Evolutionary conservation across 2,797 vertebrate species (phyloP), one percentile per base, ranked within the genome.

Genomic region (Botia almorhae): DNA sequence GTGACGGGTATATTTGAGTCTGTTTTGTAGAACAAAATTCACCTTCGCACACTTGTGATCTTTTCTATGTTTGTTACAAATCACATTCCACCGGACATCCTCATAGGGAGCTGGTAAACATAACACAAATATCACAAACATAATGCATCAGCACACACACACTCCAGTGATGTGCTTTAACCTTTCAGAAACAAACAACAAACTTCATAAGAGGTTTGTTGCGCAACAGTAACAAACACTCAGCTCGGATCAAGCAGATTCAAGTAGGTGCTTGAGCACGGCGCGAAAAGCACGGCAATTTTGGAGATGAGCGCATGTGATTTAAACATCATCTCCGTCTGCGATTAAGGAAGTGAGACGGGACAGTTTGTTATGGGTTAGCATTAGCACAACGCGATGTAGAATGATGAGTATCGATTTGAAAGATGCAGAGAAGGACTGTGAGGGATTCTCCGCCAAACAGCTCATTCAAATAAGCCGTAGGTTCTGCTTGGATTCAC

Each of bases 211-310:
- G 77, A 2, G 1, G 19, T 80, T 74, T 80, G 71, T 80, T 63
- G 64, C 19, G n/a, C 53, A 50, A 26, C 53, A 71, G 39, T 55
- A 48, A 55, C 13, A 82, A 76, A 70, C 76, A 79, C 74, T 82
- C 58, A 8, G 23, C 48, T 72, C 39, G 7, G 58, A 82, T 55
- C 68, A 76, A 71, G 74, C 68, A 13, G 58, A 71, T 63, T 70
- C 21, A 72, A 82, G 74, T 76, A 82, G 60, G 50, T 60, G 61
- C 67, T 81, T 56, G 48, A 64, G 67, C 48, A 21, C 33, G 3
- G 1, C 17, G 29, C 16, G 60, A 46, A 51, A 43, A 67, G 19
- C n/a, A 21, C 51, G 68, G 43, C 26, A 26, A 51, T 74, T 74
- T 26, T 43, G 36, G 56, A 58, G 69, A 26, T 39, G 12, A 78